phyloP scores from a whole-genome alignment of 2,113 vertebrate genomes.

The Prunella himalayana region DNA sequence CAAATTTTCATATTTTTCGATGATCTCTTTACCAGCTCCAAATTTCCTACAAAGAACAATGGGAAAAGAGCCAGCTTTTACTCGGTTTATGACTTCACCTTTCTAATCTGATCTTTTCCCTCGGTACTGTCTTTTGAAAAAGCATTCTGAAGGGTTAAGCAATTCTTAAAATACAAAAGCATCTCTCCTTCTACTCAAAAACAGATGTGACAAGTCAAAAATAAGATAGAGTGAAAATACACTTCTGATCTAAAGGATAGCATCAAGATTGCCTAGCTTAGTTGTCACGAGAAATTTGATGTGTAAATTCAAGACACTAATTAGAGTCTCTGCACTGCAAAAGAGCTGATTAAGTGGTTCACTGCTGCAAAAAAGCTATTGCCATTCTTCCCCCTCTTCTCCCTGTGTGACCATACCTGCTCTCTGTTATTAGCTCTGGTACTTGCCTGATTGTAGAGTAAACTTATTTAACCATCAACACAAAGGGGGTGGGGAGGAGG shows the following conservation, averaged over 20 bases:
- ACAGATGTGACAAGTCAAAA: background rate
- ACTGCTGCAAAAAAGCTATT: background rate
- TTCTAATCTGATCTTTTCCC: background rate
- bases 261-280: background rate
- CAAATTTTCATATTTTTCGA: background rate
- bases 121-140: background rate
- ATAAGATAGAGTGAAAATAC: background rate
- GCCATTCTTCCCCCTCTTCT: background rate
- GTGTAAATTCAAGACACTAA: background rate
- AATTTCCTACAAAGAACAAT: background rate
- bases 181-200: background rate
- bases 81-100: background rate
- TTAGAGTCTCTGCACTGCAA: background rate
- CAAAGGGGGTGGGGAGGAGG: rapidly evolving
- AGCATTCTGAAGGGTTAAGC: background rate
- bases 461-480: background rate
- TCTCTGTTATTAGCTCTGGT: background rate
- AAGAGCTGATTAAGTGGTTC: background rate
- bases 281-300: background rate
- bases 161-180: background rate
- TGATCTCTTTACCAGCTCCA: background rate
- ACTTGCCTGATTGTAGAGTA: background rate
- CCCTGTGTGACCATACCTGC: background rate
- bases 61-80: background rate
- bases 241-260: background rate